Conservation (phyloP, 2,113 vertebrate genomes). For the Salvator merianae region DNA sequence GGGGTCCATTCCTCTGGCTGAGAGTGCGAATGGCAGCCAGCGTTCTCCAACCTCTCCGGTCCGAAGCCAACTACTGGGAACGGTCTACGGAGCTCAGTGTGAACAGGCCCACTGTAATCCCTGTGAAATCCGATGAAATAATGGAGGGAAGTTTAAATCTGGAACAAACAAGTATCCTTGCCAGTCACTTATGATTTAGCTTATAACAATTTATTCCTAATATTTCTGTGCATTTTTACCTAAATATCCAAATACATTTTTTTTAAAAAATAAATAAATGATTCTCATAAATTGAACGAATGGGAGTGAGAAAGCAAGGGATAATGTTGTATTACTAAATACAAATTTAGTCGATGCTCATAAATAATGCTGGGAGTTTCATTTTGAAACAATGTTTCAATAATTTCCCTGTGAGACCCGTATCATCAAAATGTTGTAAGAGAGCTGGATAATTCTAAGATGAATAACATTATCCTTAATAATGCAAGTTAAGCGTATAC, state of each 20-base stretch:
- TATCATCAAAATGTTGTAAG: background rate
- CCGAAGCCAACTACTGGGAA: too few species aligned
- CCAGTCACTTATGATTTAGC: conserved; percentile 18
- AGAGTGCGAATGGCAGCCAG: too few species aligned
- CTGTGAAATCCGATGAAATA: too few species aligned
- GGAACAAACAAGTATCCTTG: background rate
- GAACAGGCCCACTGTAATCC: too few species aligned
- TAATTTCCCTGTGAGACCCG: background rate
- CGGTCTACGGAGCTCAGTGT: too few species aligned
- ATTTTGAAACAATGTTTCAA: conserved; percentile 11
- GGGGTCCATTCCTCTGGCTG: too few species aligned
- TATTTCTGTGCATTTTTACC: conserved; percentile 7
- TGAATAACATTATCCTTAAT: accelerated
- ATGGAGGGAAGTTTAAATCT: background rate
- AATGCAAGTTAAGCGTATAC: background rate
- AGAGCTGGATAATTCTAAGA: conserved; percentile 11
- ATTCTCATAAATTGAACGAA: too few species aligned
- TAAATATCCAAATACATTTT: conserved; percentile 7
- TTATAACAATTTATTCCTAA: conserved; percentile 30
- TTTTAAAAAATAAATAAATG: too few species aligned
- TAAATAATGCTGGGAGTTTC: conserved; percentile 4
- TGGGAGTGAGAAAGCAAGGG: background rate
- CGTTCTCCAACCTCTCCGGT: too few species aligned
- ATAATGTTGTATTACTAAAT: conserved; percentile 9
- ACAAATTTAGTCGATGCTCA: background rate